These are phyloP conservation scores for Apis dorsata DNA, from an alignment of 1,140 invertebrate species.

Conservation along the genomic window DNA sequence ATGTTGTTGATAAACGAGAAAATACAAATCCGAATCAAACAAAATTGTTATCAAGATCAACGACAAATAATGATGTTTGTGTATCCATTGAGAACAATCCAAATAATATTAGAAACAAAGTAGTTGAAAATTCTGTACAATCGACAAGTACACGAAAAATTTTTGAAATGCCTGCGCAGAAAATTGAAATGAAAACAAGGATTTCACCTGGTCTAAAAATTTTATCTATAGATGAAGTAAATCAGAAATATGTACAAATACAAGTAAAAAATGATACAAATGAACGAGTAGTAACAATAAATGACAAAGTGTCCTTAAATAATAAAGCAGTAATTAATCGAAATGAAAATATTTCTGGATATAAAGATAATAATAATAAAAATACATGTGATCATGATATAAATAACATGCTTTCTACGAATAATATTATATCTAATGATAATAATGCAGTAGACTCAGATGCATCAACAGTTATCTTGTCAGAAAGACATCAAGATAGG, in stretches of 20 bases:
- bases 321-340: not conserved
- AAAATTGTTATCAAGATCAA: slow-evolving; percentile 24
- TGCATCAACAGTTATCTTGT: slow-evolving; percentile 50
- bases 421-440: not conserved
- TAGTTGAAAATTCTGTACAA: slow-evolving; percentile 14
- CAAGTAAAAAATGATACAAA: slow-evolving; percentile 39
- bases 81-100: slow-evolving; percentile 29
- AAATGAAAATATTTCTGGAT: slow-evolving; percentile 10
- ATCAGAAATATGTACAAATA: slow-evolving; percentile 57
- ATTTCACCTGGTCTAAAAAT: slow-evolving; percentile 39
- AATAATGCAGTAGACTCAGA: slow-evolving; percentile 19
- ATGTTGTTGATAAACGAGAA: slow-evolving; percentile 7
- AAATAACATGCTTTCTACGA: not conserved
- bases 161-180: not conserved
- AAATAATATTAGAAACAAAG: not conserved
- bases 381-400: not conserved
- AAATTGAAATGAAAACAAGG: slow-evolving; percentile 6
- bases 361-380: slow-evolving; percentile 5
- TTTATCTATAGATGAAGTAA: slow-evolving; percentile 62
- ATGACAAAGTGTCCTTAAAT: slow-evolving; percentile 31
- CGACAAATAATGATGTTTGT: slow-evolving; percentile 34
- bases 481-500: not conserved
- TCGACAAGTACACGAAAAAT: not conserved
- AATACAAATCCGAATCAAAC: not conserved
- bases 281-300: slow-evolving; percentile 41